These are phyloP conservation scores for Thereva unica DNA, from an alignment of 2,888 invertebrate species.

Conservation along the genomic window DNA sequence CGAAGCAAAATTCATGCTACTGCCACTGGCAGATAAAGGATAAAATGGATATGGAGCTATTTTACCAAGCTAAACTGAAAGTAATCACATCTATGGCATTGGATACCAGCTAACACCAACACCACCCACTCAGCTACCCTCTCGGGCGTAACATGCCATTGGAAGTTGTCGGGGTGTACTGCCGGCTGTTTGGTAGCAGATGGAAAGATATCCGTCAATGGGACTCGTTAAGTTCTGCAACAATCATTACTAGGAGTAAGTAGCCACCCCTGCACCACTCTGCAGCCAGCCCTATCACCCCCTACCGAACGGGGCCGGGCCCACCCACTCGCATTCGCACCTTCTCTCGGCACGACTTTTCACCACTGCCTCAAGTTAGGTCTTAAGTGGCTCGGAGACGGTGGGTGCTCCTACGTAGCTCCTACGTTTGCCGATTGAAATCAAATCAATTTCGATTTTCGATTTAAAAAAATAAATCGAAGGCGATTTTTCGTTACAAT, in stretches of 20 bases:
- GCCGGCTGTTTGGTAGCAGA: not conserved
- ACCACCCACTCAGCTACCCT: conserved; percentile 4
- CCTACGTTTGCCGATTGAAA: conserved; percentile 23
- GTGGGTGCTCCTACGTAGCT: conserved; percentile 3
- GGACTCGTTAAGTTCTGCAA: conserved; percentile 19
- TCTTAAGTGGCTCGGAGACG: conserved; percentile 18
- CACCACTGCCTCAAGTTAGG: conserved; percentile 5
- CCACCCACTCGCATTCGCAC: conserved; percentile 3
- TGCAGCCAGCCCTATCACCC: not conserved
- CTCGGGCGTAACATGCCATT: conserved; percentile 7
- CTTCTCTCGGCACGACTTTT: conserved; percentile 11
- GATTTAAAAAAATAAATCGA: conserved; percentile 32
- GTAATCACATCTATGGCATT: conserved; percentile 10
- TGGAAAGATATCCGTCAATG: conserved; percentile 14
- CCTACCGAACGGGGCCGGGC: not conserved
- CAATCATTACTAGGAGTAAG: conserved; percentile 18
- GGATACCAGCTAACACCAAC: not conserved
- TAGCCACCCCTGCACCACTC: not conserved
- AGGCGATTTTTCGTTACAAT: conserved; percentile 30
- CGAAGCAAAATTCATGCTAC: conserved; percentile 10
- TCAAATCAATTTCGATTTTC: conserved; percentile 34
- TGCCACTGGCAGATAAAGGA: not conserved
- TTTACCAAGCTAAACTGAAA: conserved; percentile 18
- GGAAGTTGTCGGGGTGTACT: conserved; percentile 9
- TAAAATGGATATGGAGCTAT: not conserved